phyloP scores from a whole-genome alignment of 2,797 vertebrate species.

The Poecilia gillii region DNA sequence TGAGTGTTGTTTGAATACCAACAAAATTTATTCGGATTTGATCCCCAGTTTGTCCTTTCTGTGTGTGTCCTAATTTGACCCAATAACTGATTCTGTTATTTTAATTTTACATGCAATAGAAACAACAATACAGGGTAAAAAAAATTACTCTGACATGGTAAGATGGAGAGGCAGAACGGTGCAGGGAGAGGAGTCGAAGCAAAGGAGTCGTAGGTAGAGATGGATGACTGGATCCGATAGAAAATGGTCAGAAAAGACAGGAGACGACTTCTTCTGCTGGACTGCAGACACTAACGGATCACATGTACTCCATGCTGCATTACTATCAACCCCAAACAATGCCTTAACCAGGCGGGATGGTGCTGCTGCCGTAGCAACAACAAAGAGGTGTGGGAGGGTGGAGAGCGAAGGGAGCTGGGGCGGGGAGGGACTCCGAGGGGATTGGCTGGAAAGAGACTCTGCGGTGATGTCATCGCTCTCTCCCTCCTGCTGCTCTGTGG shows the following conservation, averaged over 20 bases:
- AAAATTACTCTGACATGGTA: not conserved
- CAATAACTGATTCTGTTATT: not conserved
- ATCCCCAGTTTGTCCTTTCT: not conserved
- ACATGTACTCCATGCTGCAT: constrained; percentile 17
- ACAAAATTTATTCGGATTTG: not conserved
- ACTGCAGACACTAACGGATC: constrained; percentile 36
- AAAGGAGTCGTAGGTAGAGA: constrained; percentile 1
- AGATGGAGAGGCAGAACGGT: constrained; percentile 9
- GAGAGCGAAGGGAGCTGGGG: constrained; percentile 33
- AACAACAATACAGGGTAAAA: not conserved
- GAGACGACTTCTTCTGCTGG: constrained; percentile 26
- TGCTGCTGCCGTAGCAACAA: constrained; percentile 76
- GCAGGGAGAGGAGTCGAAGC: not conserved
- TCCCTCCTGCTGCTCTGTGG: constrained; percentile 29
- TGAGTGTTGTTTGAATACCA: not conserved
- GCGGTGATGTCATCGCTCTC: constrained; percentile 64
- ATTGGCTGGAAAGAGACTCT: constrained; percentile 60
- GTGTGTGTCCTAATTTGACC: not conserved
- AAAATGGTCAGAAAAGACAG: constrained; percentile 15
- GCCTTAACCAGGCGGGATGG: constrained; percentile 47
- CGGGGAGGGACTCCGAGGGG: constrained; percentile 30
- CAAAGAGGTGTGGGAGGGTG: constrained; percentile 67
- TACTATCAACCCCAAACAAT: constrained; percentile 65
- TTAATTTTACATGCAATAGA: not conserved
- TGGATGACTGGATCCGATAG: not conserved